Conservation (phyloP, 2,888 invertebrate species). For the Zele albiditarsus region DNA sequence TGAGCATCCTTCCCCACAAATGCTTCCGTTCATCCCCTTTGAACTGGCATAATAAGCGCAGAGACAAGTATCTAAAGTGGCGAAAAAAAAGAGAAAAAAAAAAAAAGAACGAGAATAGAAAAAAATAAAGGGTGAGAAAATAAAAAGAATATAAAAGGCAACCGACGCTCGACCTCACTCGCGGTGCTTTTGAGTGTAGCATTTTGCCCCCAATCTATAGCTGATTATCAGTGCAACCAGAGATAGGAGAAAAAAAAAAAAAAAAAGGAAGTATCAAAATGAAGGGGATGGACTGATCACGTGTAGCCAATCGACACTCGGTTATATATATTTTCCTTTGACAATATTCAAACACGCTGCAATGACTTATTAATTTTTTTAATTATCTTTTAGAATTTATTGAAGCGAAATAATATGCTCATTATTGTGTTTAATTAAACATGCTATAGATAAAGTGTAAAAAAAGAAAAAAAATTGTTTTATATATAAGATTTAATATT, state of each 20-base stretch:
- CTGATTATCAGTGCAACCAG: not conserved
- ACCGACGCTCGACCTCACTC: not conserved
- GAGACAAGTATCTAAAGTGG: not conserved
- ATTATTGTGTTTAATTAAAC: not conserved
- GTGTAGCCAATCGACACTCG: not conserved
- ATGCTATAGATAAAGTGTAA: not conserved
- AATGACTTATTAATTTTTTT: not conserved
- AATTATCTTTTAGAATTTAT: not conserved
- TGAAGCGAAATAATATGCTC: not conserved
- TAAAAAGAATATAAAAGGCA: not conserved
- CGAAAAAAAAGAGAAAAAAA: not conserved
- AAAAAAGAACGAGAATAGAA: not conserved
- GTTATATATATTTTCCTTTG: not conserved
- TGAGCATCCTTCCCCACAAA: not conserved
- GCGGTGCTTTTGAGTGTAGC: not conserved
- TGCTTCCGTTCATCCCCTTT: not conserved
- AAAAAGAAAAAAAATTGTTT: not conserved
- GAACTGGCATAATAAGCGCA: not conserved
- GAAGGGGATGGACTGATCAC: not conserved
- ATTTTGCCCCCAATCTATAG: not conserved
- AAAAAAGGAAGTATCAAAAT: not conserved
- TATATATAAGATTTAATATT: not conserved
- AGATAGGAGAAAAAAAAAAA: not conserved
- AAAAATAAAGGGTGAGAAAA: not conserved
- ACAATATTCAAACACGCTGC: not conserved